Evolutionary conservation across 2,888 invertebrate genomes (phyloP).

Genomic region (Sthenelais limicola): DNA sequence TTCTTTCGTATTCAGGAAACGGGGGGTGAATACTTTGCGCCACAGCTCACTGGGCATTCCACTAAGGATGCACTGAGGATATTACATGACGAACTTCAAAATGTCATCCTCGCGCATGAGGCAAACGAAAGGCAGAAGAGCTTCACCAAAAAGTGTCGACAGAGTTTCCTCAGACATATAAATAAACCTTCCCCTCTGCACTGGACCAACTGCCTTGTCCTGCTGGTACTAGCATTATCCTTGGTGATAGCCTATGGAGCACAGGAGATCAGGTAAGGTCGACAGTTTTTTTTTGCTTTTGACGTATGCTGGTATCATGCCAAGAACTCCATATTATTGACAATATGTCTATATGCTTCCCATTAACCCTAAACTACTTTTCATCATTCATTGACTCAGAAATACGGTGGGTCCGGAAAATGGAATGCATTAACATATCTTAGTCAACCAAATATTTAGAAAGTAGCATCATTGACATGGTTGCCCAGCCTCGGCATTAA

Average conservation of each 20-base stretch:
- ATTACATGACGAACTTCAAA: constrained; percentile 46
- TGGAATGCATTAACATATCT: too few species aligned
- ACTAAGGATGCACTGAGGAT: constrained; percentile 50
- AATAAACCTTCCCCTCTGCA: constrained; percentile 36
- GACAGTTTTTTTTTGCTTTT: not conserved
- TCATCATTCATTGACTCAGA: not conserved
- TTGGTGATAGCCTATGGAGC: constrained; percentile 32
- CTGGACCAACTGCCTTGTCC: constrained; percentile 40
- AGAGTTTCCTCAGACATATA: constrained; percentile 37
- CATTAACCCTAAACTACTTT: too few species aligned
- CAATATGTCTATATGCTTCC: not conserved
- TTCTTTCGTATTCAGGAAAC: constrained; percentile 20
- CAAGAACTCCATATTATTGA: not conserved
- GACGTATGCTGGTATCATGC: not conserved
- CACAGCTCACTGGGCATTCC: constrained; percentile 44
- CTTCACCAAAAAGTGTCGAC: not conserved
- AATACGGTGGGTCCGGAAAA: too few species aligned
- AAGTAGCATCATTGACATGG: too few species aligned
- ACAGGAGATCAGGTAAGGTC: constrained; percentile 31
- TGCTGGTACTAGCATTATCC: not conserved
- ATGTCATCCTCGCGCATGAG: constrained; percentile 20
- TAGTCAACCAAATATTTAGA: too few species aligned
- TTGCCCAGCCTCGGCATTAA: too few species aligned
- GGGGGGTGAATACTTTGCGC: constrained; percentile 16
- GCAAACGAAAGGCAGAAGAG: not conserved